phyloP scores from a whole-genome alignment of 2,888 invertebrate genomes.

The Endotricha flammealis region DNA sequence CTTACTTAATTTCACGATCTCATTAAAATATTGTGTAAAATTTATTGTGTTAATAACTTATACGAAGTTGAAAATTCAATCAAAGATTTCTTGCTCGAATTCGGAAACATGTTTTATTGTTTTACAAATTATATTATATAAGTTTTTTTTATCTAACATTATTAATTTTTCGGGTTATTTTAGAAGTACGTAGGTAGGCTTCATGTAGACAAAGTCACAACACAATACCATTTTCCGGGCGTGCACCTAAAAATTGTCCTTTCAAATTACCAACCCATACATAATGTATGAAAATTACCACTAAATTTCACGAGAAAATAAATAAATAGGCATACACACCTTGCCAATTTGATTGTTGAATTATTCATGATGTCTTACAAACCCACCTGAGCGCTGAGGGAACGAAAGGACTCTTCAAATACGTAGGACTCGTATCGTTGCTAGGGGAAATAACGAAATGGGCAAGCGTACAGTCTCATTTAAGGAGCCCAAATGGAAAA shows the following conservation, averaged over 20 bases:
- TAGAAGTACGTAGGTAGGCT: too few relatives aligned
- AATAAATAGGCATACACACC: constrained; percentile 68
- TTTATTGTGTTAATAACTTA: too few relatives aligned
- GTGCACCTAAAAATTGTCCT: constrained; percentile 19
- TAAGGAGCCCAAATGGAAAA: constrained; percentile 48
- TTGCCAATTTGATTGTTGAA: constrained; percentile 74
- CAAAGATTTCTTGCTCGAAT: too few relatives aligned
- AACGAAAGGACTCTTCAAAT: constrained; percentile 48
- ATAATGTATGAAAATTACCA: constrained; percentile 50
- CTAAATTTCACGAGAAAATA: constrained; percentile 62
- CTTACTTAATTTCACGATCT: too few relatives aligned
- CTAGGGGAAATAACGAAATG: constrained; percentile 56
- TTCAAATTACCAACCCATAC: constrained; percentile 16
- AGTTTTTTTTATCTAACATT: too few relatives aligned
- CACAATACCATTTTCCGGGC: constrained; percentile 7
- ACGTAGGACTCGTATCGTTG: constrained; percentile 45
- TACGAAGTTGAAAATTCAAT: too few relatives aligned
- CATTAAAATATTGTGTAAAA: too few relatives aligned
- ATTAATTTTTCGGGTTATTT: too few relatives aligned
- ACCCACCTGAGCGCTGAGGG: constrained; percentile 42
- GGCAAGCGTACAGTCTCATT: constrained; percentile 53
- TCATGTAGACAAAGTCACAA: too few relatives aligned
- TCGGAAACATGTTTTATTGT: too few relatives aligned
- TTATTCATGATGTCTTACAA: constrained; percentile 71
- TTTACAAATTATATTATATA: too few relatives aligned